Percentiles rank a stretch among this genome's conserved stretches.
phyloP scores from a whole-genome alignment of 2,113 vertebrate species.

The Alligator mississippiensis region DNA sequence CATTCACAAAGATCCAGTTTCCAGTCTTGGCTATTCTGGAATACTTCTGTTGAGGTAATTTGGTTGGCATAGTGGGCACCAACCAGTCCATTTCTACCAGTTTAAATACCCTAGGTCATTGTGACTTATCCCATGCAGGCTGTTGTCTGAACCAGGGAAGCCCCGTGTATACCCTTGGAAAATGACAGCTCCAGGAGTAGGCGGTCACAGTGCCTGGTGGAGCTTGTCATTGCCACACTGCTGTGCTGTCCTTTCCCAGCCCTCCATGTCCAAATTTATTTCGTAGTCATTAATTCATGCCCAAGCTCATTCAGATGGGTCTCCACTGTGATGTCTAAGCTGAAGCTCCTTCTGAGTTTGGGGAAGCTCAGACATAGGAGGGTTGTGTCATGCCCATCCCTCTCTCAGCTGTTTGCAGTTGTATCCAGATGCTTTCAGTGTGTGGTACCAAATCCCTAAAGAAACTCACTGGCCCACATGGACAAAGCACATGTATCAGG shows the following conservation, averaged over 20 bases:
- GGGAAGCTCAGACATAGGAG: too few species aligned
- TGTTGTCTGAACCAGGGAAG: background rate
- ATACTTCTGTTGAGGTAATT: constrained; percentile 23
- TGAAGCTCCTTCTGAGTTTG: too few species aligned
- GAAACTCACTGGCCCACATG: background rate
- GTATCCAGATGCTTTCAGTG: background rate
- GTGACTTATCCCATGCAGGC: background rate
- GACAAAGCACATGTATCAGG: background rate
- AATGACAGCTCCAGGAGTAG: background rate
- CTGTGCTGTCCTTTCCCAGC: too few species aligned
- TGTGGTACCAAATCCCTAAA: background rate
- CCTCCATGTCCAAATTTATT: too few species aligned
- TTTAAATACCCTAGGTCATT: background rate
- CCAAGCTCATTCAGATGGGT: too few species aligned
- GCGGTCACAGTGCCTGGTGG: too few species aligned
- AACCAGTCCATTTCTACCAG: background rate
- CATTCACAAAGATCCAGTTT: background rate
- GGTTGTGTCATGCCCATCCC: too few species aligned
- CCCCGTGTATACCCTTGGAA: background rate
- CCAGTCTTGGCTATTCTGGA: background rate
- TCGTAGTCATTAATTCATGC: too few species aligned
- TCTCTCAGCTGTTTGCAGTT: too few species aligned
- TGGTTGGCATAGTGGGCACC: constrained; percentile 1
- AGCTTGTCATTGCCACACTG: too few species aligned
- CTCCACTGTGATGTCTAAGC: too few species aligned